These are phyloP conservation scores for Diplazon laetatorius DNA, from an alignment of 2,888 invertebrate species.

Conservation along the genomic window DNA sequence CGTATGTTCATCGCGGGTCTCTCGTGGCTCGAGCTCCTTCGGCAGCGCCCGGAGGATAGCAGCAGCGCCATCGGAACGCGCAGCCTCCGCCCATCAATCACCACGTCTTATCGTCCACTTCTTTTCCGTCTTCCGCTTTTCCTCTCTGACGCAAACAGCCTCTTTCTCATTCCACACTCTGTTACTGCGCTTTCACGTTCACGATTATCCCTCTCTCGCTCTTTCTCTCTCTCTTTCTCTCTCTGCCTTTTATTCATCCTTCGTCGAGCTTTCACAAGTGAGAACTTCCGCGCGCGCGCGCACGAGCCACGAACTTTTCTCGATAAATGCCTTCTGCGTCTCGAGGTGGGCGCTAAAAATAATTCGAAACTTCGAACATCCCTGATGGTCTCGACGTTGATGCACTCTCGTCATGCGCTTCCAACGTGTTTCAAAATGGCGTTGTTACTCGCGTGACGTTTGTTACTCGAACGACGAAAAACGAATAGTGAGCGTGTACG, in stretches of 20 bases:
- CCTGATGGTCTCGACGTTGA: too few species aligned
- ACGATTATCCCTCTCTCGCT: too few species aligned
- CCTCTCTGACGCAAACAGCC: constrained; percentile 48
- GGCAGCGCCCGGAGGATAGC: constrained; percentile 46
- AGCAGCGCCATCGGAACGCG: constrained; percentile 51
- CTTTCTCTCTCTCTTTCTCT: not conserved
- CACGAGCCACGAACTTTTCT: constrained; percentile 26
- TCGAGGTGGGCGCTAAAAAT: constrained; percentile 63
- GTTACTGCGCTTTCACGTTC: constrained; percentile 5
- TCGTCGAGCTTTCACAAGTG: constrained; percentile 28
- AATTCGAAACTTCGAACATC: constrained; percentile 43
- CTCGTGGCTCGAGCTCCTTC: constrained; percentile 46
- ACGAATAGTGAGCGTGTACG: not conserved
- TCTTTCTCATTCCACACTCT: constrained; percentile 1
- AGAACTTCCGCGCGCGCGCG: constrained; percentile 8
- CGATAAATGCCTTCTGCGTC: constrained; percentile 55
- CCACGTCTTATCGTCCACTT: constrained; percentile 71
- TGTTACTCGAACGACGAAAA: constrained; percentile 24
- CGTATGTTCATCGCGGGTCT: constrained; percentile 8
- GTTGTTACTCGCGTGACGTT: constrained; percentile 9
- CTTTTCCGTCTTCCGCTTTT: constrained; percentile 63
- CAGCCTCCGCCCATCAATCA: constrained; percentile 74
- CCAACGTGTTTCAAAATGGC: constrained; percentile 14
- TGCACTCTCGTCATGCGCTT: constrained; percentile 15
- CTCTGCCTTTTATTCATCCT: constrained; percentile 10